A percentile compares a stretch with the other conserved stretches of the same genome.
Evolutionary conservation across 2,113 vertebrate species (phyloP).

Genomic region (Amazona vittata): DNA sequence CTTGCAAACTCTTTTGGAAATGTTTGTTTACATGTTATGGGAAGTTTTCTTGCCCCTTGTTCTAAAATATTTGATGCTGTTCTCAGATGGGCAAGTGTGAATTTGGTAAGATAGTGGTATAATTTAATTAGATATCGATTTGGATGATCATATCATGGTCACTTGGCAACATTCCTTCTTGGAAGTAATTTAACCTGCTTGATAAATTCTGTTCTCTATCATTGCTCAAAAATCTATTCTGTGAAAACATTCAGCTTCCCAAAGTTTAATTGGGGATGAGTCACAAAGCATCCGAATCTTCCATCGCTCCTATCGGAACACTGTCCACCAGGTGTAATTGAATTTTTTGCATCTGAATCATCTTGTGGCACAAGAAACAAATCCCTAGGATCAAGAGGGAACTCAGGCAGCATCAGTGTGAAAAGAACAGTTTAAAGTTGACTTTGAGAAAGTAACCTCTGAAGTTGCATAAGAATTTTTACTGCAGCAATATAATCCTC

Average conservation of each 20-base stretch:
- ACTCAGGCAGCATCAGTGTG: neutral
- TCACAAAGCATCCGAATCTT: neutral
- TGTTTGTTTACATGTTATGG: neutral
- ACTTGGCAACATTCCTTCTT: neutral
- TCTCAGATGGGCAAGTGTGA: neutral
- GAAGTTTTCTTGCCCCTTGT: neutral
- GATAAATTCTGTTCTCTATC: neutral
- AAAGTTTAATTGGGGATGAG: neutral
- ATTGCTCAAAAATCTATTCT: neutral
- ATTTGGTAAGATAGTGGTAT: neutral
- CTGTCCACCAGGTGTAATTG: neutral
- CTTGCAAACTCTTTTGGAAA: neutral
- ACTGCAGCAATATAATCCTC: neutral
- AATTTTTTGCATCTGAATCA: neutral
- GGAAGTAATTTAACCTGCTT: neutral
- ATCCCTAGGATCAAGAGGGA: neutral
- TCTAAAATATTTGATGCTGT: neutral
- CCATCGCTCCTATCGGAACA: accelerated
- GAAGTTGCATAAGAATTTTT: neutral
- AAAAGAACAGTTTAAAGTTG: neutral
- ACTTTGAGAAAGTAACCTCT: neutral
- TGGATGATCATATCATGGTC: neutral
- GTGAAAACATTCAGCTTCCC: neutral
- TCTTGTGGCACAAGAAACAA: neutral
- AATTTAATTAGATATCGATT: neutral